Percentiles rank a stretch among this genome's conserved stretches.
Evolutionary conservation across 2,888 invertebrate genomes (phyloP).

Genomic region (Hypena proboscidalis): DNA sequence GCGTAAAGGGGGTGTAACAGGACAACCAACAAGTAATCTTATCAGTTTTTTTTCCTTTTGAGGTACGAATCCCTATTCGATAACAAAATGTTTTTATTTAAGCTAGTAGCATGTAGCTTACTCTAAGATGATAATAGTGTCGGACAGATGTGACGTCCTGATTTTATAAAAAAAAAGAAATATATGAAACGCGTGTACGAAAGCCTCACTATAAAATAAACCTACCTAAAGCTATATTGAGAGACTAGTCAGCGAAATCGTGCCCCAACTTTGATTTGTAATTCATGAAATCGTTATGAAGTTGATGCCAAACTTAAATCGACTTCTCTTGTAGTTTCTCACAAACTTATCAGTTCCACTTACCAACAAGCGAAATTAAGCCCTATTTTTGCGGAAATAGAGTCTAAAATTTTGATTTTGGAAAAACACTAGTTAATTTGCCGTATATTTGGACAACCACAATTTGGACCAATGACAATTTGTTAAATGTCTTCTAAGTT

Average conservation of each 20-base stretch:
- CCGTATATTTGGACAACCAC: constrained; percentile 41
- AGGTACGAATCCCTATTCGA: no score
- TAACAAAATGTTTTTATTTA: no score
- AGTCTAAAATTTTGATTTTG: constrained; percentile 10
- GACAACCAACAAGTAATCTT: no score
- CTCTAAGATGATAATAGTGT: no score
- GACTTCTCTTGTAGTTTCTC: constrained; percentile 56
- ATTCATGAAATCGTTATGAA: constrained; percentile 60
- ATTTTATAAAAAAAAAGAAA: no score
- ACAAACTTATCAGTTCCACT: constrained; percentile 26
- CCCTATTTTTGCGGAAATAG: not conserved
- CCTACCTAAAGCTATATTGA: constrained; percentile 13
- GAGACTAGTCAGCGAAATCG: constrained; percentile 38
- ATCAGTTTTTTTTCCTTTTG: no score
- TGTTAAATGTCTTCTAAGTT: constrained; percentile 39
- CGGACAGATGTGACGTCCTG: no score
- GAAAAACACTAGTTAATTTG: constrained; percentile 10
- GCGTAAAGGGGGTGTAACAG: no score
- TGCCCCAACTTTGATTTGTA: constrained; percentile 52
- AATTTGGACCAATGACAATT: constrained; percentile 45
- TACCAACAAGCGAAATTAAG: constrained; percentile 10
- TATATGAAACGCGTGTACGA: no score
- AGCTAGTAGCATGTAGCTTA: no score
- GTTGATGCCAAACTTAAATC: constrained; percentile 57
- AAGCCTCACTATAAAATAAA: constrained; percentile 17